Evolutionary conservation across 2,888 invertebrate genomes (phyloP), one percentile per base, ranked within the genome.

Genomic region (Noctua janthina): DNA sequence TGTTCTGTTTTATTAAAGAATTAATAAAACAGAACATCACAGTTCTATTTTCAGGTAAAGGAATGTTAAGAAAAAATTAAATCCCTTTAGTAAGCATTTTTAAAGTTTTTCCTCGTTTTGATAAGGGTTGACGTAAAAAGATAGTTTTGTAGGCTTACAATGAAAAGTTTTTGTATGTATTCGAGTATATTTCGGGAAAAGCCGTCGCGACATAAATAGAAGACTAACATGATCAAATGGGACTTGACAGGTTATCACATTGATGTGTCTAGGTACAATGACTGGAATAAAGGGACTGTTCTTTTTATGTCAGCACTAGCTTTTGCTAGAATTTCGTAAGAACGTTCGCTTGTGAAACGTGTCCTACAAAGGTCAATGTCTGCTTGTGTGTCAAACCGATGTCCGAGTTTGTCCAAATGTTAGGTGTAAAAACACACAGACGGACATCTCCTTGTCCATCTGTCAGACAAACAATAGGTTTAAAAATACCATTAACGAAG

Each of bases 81-180:
- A 17, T 83, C 64, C 13, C 0, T 39, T 70, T 43, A 56, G 46
- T 71, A 7, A 10, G 23, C 51, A 11, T n/a, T 67, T 74, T 78
- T 59, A 1, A 29, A 39, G 35, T 11, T 76, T 54, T 79, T 39
- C 15, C 15, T 4, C 6, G 0, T 6, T 51, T 74, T 84, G 88
- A 87, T 43, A 59, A 87, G 85, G 85, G 84, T 84, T 72, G 84
- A 76, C 84, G 67, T 74, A 23, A 39, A 51, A 64, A 84, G 3
- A 13, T 74, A 84, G 76, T 75, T 66, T n/a, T 62, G 20, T 59
- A 62, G 8, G 8, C 39, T 13, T 20, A 15, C 51, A 43, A 35
- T 59, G 23, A 69, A 62, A 62, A 59, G 43, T 62, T 51, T n/a
- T 59, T 46, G 29, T 59, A n/a, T n/a, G 13, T 68, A 56, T 51